Percentiles rank a stretch among this genome's conserved stretches.
phyloP scores from a whole-genome alignment of 1,140 invertebrate species.

The Bombus superbus region DNA sequence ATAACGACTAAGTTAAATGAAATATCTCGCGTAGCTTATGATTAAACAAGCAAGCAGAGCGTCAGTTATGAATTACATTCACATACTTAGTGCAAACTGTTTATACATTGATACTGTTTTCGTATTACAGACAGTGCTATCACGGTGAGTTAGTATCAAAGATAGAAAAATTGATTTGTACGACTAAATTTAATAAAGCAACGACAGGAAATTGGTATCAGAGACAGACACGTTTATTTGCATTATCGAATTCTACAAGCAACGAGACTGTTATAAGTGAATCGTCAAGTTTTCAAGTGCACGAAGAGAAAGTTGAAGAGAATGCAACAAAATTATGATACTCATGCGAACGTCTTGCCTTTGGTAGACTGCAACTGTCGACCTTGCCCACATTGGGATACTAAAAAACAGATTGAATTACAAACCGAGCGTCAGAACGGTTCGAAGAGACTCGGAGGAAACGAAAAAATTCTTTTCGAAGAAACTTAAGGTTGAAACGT shows the following conservation, averaged over 20 bases:
- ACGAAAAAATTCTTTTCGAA: not conserved
- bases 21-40: not conserved
- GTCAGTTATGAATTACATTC: too few relatives aligned
- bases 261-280: not conserved
- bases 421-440: not conserved
- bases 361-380: slow-evolving; percentile 25
- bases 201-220: not conserved
- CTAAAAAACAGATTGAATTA: not conserved
- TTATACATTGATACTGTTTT: too few relatives aligned
- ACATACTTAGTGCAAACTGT: too few relatives aligned
- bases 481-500: not conserved
- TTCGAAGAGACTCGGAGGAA: not conserved
- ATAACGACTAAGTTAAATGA: not conserved
- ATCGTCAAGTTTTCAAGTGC: not conserved
- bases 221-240: too few relatives aligned
- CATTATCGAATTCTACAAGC: not conserved
- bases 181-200: not conserved
- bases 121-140: too few relatives aligned
- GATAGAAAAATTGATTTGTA: not conserved
- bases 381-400: not conserved
- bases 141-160: too few relatives aligned
- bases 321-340: not conserved
- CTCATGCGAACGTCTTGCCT: slow-evolving; percentile 44
- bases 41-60: not conserved
- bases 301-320: not conserved